Base-by-base conservation (phyloP, 2,888 invertebrate genomes). In the Pristionchus entomophagus region DNA sequence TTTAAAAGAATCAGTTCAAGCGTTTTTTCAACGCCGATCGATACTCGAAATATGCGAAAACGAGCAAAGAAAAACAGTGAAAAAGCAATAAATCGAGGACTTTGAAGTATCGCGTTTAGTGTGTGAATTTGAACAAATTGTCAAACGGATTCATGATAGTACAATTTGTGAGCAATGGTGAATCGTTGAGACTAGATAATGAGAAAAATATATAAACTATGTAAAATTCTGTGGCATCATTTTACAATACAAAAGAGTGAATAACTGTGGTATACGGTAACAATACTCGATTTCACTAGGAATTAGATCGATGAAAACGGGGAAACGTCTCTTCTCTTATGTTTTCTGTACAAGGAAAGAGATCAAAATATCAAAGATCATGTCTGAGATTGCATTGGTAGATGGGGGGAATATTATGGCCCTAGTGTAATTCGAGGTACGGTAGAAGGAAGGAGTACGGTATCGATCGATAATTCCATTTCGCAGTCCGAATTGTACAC, bases 401-500 rank as follows among this genome's bases (percentile, higher is more conserved):
- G n/a, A n/a, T n/a, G n/a, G n/a, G 62, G 32, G 32, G 62, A 17
- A 0, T 62, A 62, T 32, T 17, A 0, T 65, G 65, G 19, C 35
- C 65, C 65, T 65, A 65, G n/a, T n/a, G n/a, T n/a, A n/a, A n/a
- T n/a, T 22, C 8, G 56, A 45, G 56, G n/a, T 56, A 56, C 56
- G 56, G 56, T 56, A 56, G 56, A n/a, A n/a, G n/a, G n/a, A n/a
- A n/a, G n/a, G 73, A 10, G 69, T 69, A 73, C 73, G 73, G 73
- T 73, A 73, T 4, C 14, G 65, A 26, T 26, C 41, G 49, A 65
- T 35, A 12, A 49, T 29, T 80, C 78, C 19, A 80, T 35, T 32
- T 91, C 91, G 73, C 93, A 93, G 19, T 93, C 94, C 73, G 95
- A 95, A 87, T 97, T 97, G 93, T 97, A 96, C 69, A 96, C 96